Percentiles rank a stretch among this genome's conserved stretches.
Conservation (phyloP, 2,113 vertebrate genomes). For the Leucopternis melanops region DNA sequence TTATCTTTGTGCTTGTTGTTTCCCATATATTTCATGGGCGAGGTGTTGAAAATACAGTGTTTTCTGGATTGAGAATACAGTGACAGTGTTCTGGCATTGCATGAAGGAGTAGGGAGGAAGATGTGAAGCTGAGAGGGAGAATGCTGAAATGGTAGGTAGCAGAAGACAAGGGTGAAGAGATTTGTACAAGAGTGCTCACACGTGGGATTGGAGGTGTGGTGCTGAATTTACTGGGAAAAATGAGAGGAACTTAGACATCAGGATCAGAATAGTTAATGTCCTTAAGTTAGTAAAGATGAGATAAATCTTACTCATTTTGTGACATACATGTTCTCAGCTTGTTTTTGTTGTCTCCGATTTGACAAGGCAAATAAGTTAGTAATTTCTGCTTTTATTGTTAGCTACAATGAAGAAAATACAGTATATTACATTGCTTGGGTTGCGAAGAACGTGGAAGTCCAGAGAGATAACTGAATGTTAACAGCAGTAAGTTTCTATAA, state of each 20-base stretch:
- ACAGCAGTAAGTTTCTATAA: neutral
- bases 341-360: neutral
- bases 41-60: neutral
- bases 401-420: neutral
- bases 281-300: neutral
- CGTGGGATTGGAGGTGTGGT: neutral
- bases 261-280: neutral
- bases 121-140: neutral
- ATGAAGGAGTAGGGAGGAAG: neutral
- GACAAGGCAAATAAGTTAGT: neutral
- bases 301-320: neutral
- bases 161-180: neutral
- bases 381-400: neutral
- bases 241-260: neutral
- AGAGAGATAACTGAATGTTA: neutral
- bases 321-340: neutral
- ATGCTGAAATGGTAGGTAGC: neutral
- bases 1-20: neutral
- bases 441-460: neutral
- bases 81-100: neutral
- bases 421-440: neutral
- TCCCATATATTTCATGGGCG: neutral
- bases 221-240: neutral
- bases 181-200: neutral
- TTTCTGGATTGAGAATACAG: neutral